Percentiles rank a stretch among this genome's conserved stretches.
phyloP scores from a whole-genome alignment of 2,888 invertebrate species.

The Andrena camellia region DNA sequence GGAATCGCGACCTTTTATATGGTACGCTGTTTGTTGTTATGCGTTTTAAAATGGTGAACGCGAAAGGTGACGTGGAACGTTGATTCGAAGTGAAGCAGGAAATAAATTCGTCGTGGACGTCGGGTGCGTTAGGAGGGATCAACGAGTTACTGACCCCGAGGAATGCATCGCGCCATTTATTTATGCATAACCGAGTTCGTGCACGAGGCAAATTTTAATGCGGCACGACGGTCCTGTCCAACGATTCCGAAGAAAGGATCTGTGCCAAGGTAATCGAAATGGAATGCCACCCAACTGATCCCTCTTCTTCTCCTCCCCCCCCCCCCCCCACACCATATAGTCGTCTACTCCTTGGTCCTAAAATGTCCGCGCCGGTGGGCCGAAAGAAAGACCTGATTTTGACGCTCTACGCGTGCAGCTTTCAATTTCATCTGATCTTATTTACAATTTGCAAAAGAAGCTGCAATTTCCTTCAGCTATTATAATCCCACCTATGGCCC shows the following conservation, averaged over 20 bases:
- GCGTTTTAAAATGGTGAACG: not conserved
- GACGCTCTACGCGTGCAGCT: too few species aligned
- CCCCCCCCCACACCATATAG: not conserved
- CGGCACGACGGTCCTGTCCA: conserved; percentile 45
- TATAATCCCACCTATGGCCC: too few species aligned
- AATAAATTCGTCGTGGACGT: not conserved
- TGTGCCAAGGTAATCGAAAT: conserved; percentile 68
- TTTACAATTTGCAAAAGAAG: too few species aligned
- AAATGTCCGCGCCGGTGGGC: not conserved
- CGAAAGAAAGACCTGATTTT: not conserved
- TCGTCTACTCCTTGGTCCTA: not conserved
- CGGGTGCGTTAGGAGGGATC: conserved; percentile 34
- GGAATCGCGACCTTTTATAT: not conserved
- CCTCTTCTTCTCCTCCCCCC: conserved; percentile 29
- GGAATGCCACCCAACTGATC: conserved; percentile 56
- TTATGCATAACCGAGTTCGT: conserved; percentile 74
- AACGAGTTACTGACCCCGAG: conserved; percentile 64
- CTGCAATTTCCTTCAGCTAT: too few species aligned
- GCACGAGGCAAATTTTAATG: conserved; percentile 74
- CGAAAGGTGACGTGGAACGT: not conserved
- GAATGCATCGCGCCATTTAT: conserved; percentile 66
- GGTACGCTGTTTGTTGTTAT: not conserved
- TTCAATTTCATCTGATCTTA: too few species aligned
- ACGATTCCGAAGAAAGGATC: conserved; percentile 66
- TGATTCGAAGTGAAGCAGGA: not conserved